Base-by-base conservation (phyloP, 1,140 invertebrate species). In the Glomeris maerens region DNA sequence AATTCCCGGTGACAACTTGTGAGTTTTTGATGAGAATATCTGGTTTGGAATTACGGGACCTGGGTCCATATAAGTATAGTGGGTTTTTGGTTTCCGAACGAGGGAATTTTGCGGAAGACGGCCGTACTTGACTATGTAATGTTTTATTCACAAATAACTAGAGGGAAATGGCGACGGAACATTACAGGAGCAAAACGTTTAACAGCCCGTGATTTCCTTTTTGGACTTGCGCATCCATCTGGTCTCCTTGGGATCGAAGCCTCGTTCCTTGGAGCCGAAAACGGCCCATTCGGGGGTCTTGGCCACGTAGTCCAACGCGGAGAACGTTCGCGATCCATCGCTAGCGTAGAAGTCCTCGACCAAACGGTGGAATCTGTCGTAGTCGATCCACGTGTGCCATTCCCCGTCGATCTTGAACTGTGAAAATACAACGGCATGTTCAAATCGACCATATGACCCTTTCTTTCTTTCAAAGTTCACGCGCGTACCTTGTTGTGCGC, bases 301-400 rank as follows among this genome's bases (percentile, higher is more conserved):
- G 10, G 63, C 64, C 63, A 74, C 70, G 57, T 79, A 79, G 58
- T 79, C 76, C 53, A 65, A 47, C 1, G 73, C 66, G 21, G 66
- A 65, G 58, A 78, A 78, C 22, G 64, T 66, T 51, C 60, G 55
- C 45, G 53, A 47, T 27, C 66, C 68, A 36, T 63, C 55, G 51
- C 61, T 65, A 23, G 60, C 54, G 50, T 67, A 64, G 55, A 67
- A 74, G 22, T 60, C 52, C 25, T 63, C 50, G 1, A 75, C 55
- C 0, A 79, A 60, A 26, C 70, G 47, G 56, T 76, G 73, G 58
- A 78, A 79, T 52, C 68, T 72, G 1, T 68, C 65, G 59, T 78
- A 79, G 59, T 79, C 72, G 45, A 79, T 79, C 76, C 77, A 79
- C 17, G 77, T 79, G 57, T 70, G 66, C 77, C 77, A 79, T 51